Conservation (phyloP, 2,797 vertebrate genomes). For the Acanthurus leucopareius region DNA sequence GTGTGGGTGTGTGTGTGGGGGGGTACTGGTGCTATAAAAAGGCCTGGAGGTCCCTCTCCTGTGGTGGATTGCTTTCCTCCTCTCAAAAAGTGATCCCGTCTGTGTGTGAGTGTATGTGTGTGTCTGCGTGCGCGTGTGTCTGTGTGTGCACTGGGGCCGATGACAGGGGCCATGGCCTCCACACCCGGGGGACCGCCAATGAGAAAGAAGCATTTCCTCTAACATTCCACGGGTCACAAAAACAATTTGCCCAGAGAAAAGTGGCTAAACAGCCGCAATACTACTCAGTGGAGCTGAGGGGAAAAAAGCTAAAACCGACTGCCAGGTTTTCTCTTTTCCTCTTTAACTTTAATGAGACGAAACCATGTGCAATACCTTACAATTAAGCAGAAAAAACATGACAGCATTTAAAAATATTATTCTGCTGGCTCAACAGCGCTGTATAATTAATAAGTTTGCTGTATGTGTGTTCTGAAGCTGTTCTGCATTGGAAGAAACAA, state of each 20-base stretch:
- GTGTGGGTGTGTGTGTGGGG: no score
- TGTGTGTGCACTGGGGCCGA: constrained; percentile 78
- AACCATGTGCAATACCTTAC: constrained; percentile 30
- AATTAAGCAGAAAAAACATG: constrained; percentile 61
- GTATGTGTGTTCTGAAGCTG: constrained; percentile 66
- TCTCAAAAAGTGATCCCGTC: constrained; percentile 74
- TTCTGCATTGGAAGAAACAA: constrained; percentile 81
- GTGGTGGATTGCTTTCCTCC: constrained; percentile 86
- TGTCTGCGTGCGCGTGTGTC: constrained; percentile 28
- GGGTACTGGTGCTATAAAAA: constrained; percentile 84
- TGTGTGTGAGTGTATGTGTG: constrained; percentile 32
- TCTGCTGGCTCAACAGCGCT: constrained; percentile 33
- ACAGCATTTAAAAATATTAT: constrained; percentile 66
- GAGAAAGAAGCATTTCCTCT: constrained; percentile 90
- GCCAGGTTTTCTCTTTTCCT: constrained; percentile 26
- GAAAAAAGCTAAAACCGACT: constrained; percentile 31
- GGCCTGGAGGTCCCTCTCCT: constrained; percentile 80
- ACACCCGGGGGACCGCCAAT: constrained; percentile 87
- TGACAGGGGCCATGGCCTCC: constrained; percentile 88
- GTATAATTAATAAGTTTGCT: constrained; percentile 81
- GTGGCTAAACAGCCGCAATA: constrained; percentile 84
- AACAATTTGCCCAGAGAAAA: constrained; percentile 88
- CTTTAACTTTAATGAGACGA: constrained; percentile 49
- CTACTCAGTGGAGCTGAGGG: constrained; percentile 54
- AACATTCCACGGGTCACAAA: constrained; percentile 87